phyloP scores from a whole-genome alignment of 2,888 invertebrate species.

The Heliconius ethilla region DNA sequence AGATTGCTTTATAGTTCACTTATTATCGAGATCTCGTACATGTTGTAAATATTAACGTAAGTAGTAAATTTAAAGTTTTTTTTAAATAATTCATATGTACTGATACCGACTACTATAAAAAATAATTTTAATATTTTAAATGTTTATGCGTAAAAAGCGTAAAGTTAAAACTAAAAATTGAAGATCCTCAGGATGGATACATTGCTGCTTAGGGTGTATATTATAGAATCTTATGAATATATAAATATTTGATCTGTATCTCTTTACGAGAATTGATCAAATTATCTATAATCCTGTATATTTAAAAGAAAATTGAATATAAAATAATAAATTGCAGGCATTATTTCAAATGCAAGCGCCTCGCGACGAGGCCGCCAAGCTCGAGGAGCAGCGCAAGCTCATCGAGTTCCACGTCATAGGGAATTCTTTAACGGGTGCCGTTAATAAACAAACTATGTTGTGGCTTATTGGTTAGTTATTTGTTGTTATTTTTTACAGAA shows the following conservation, averaged over 20 bases:
- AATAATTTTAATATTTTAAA: too few species aligned
- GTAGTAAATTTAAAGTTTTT: neutral
- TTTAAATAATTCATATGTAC: too few species aligned
- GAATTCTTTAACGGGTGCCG: conserved; percentile 93
- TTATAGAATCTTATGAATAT: too few species aligned
- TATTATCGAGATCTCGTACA: conserved; percentile 2
- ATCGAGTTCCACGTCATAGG: conserved; percentile 97
- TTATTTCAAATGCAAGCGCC: conserved; percentile 92
- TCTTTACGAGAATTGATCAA: too few species aligned
- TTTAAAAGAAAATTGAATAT: too few species aligned
- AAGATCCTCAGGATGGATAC: too few species aligned
- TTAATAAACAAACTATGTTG: conserved; percentile 94
- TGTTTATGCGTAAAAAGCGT: too few species aligned
- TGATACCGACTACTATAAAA: too few species aligned
- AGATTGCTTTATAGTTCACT: conserved; percentile 8
- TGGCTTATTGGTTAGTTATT: conserved; percentile 88
- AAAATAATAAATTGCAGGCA: conserved; percentile 66
- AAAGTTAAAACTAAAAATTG: too few species aligned
- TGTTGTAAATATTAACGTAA: conserved; percentile 1
- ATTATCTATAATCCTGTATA: too few species aligned
- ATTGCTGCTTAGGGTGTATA: too few species aligned
- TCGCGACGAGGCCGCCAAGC: conserved; percentile 94
- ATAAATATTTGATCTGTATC: too few species aligned
- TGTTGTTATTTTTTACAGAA: neutral
- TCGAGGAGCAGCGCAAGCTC: conserved; percentile 92